Percentiles rank a stretch among this genome's conserved stretches.
Evolutionary conservation across 2,888 invertebrate species (phyloP).

Genomic region (Monochamus alternatus): DNA sequence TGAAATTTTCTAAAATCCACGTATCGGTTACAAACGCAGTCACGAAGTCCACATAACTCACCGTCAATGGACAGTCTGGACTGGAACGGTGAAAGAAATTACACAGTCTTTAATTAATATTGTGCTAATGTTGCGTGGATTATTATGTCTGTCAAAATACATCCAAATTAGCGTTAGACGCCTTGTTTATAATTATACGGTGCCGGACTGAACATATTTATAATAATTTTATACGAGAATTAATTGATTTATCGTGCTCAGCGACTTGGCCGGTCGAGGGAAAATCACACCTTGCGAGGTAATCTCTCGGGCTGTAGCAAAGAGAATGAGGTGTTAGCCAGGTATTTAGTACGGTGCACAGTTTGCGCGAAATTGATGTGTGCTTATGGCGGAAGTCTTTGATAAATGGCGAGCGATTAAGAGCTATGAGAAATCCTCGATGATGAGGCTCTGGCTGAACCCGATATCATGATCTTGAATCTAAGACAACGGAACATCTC

Average conservation of each 20-base stretch:
- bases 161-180: neutral
- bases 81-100: slow-evolving; percentile 3
- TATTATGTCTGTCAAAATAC: slow-evolving; percentile 21
- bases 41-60: slow-evolving; percentile 15
- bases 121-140: slow-evolving; percentile 1
- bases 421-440: too few species aligned
- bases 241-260: slow-evolving; percentile 22
- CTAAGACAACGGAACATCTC: too few species aligned
- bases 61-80: neutral
- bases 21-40: slow-evolving; percentile 2
- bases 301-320: neutral
- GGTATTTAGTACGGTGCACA: too few species aligned
- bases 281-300: slow-evolving; percentile 18
- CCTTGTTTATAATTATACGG: slow-evolving; percentile 7
- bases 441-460: too few species aligned
- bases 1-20: slow-evolving; percentile 13
- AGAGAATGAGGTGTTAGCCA: neutral
- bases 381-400: too few species aligned
- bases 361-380: too few species aligned
- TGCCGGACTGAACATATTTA: neutral
- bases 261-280: neutral
- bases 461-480: too few species aligned
- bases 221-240: slow-evolving; percentile 10
- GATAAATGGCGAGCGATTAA: too few species aligned
- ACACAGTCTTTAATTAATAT: slow-evolving; percentile 17